Conservation (phyloP, 2,797 vertebrate species). For the Dipus sagitta region DNA sequence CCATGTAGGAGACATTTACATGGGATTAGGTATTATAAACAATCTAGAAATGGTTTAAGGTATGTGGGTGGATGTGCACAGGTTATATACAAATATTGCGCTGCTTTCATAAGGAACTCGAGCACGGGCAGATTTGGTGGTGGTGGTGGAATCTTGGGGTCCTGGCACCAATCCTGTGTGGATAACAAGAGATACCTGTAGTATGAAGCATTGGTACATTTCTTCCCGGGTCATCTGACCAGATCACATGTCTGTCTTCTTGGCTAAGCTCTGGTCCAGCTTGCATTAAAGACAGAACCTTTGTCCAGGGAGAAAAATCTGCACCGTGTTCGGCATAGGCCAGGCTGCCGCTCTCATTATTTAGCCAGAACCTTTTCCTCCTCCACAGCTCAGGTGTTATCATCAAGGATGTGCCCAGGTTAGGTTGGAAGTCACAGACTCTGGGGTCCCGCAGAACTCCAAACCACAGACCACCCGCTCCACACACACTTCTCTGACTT, state of each 20-base stretch:
- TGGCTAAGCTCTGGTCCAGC: not conserved
- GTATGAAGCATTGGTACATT: not conserved
- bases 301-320: not conserved
- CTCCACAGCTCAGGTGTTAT: fast-evolving
- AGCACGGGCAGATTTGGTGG: no score
- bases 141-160: not conserved
- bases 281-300: no score
- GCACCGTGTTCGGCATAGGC: not conserved
- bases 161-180: not conserved
- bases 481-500: not conserved
- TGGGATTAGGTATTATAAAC: not conserved
- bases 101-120: not conserved
- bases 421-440: not conserved
- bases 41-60: no score
- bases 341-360: not conserved
- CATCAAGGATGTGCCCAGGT: not conserved
- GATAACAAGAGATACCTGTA: no score
- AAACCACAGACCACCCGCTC: not conserved
- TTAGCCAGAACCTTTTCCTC: no score
- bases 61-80: not conserved
- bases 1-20: no score
- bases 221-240: not conserved
- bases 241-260: not conserved
- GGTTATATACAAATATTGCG: not conserved
- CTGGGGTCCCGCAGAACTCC: not conserved